Evolutionary conservation across 2,113 vertebrate species (phyloP).

Genomic region (Mugil cephalus): DNA sequence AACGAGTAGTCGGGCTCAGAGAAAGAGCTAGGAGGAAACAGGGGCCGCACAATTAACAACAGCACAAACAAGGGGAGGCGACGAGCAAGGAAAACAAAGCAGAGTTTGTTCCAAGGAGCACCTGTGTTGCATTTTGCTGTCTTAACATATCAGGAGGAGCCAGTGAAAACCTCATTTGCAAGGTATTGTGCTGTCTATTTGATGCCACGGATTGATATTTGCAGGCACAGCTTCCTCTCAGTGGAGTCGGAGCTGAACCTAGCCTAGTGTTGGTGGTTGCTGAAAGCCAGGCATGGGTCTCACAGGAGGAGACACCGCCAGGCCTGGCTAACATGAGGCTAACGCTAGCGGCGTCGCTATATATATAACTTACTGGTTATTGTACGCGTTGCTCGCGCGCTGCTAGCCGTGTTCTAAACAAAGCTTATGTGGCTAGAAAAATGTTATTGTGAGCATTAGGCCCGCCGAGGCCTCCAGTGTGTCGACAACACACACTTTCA

Average conservation of each 20-base stretch:
- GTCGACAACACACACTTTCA: conserved; percentile 27
- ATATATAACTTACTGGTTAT: not conserved
- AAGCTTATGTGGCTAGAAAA: not conserved
- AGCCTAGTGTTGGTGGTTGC: conserved; percentile 19
- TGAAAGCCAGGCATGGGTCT: conserved; percentile 44
- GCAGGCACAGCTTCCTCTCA: not conserved
- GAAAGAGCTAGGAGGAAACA: conserved; percentile 65
- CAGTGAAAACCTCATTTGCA: conserved; percentile 48
- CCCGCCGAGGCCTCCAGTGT: conserved; percentile 13
- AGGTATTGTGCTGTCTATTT: conserved; percentile 60
- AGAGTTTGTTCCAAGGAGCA: conserved; percentile 38
- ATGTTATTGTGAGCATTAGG: not conserved
- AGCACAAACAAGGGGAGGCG: conserved; percentile 61
- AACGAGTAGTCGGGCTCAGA: conserved; percentile 47
- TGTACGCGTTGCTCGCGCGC: rapidly evolving
- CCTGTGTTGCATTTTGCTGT: conserved; percentile 30
- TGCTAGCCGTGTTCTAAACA: rapidly evolving
- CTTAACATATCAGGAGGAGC: conserved; percentile 32
- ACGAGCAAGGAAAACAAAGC: conserved; percentile 65
- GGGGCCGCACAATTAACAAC: conserved; percentile 53
- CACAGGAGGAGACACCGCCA: conserved; percentile 14
- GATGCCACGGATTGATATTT: conserved; percentile 7
- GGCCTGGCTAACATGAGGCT: conserved; percentile 59
- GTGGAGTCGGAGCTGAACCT: not conserved
- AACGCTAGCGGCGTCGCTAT: not conserved